Conservation (phyloP, 2,888 invertebrate species). For the Cremastinae sp. region DNA sequence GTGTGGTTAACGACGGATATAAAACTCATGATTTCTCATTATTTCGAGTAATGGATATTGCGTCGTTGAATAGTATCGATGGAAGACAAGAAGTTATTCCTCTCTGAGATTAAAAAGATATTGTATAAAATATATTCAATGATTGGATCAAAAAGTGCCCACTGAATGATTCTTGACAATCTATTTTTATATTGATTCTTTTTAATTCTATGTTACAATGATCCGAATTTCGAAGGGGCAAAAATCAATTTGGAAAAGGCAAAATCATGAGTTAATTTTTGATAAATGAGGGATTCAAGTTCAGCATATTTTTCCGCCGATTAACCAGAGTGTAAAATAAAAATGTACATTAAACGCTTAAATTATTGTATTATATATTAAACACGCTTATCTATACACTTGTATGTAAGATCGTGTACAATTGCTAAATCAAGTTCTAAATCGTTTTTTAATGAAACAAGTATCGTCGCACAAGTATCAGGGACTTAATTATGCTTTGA, state of each 20-base stretch:
- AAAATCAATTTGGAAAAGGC: neutral
- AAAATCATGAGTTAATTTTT: neutral
- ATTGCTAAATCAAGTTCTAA: slow-evolving; percentile 4
- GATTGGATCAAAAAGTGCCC: too few species aligned
- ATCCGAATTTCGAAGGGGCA: too few species aligned
- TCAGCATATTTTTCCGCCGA: neutral
- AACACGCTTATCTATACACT: neutral
- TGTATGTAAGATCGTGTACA: slow-evolving; percentile 14
- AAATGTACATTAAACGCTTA: slow-evolving; percentile 49
- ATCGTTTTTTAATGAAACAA: slow-evolving; percentile 23
- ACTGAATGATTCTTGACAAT: too few species aligned
- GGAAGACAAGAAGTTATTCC: neutral
- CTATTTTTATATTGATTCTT: too few species aligned
- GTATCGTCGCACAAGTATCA: slow-evolving; percentile 19
- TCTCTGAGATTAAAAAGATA: too few species aligned
- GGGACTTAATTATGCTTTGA: slow-evolving; percentile 7
- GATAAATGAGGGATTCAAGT: neutral
- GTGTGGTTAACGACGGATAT: slow-evolving; percentile 7
- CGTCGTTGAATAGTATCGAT: neutral
- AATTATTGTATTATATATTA: slow-evolving; percentile 53
- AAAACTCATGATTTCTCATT: neutral
- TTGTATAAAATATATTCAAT: too few species aligned
- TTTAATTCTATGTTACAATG: too few species aligned
- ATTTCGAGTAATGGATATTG: slow-evolving; percentile 2
- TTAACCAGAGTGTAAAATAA: slow-evolving; percentile 46